Conservation (phyloP, 1,140 invertebrate species). For the Helicorthomorpha holstii region DNA sequence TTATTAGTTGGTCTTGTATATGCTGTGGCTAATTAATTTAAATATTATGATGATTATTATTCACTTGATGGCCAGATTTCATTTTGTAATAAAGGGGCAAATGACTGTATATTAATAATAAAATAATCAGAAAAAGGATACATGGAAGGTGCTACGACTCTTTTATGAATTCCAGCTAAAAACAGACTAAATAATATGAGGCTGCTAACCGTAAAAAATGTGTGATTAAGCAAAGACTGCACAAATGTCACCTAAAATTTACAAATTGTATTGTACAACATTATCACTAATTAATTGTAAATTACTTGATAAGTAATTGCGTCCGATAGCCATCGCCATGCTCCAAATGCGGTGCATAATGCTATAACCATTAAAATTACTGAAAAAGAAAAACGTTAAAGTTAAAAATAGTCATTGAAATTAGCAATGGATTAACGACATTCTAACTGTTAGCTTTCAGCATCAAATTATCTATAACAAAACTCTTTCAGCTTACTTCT, state of each 20-base stretch:
- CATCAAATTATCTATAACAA: constrained; percentile 1
- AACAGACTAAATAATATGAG: constrained; percentile 74
- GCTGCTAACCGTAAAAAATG: constrained; percentile 87
- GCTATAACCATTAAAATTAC: constrained; percentile 68
- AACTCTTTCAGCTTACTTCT: constrained; percentile 41
- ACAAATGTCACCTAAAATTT: constrained; percentile 48
- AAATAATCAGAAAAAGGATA: constrained; percentile 24
- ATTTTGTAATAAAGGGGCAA: no score
- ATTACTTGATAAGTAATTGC: constrained; percentile 59
- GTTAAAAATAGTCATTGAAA: neutral
- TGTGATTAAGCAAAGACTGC: constrained; percentile 83
- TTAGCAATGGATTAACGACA: neutral
- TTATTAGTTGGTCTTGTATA: no score
- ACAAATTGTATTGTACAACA: constrained; percentile 6
- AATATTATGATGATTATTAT: no score
- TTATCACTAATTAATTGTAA: no score
- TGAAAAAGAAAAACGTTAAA: constrained; percentile 28
- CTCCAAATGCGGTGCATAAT: constrained; percentile 73
- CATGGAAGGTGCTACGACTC: constrained; percentile 90
- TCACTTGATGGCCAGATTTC: no score
- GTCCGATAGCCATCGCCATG: constrained; percentile 87
- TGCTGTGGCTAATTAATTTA: no score
- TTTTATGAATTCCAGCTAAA: constrained; percentile 77
- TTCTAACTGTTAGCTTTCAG: neutral
- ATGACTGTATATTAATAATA: no score